phyloP scores from a whole-genome alignment of 2,113 vertebrate genomes.

The Grantiella picta region DNA sequence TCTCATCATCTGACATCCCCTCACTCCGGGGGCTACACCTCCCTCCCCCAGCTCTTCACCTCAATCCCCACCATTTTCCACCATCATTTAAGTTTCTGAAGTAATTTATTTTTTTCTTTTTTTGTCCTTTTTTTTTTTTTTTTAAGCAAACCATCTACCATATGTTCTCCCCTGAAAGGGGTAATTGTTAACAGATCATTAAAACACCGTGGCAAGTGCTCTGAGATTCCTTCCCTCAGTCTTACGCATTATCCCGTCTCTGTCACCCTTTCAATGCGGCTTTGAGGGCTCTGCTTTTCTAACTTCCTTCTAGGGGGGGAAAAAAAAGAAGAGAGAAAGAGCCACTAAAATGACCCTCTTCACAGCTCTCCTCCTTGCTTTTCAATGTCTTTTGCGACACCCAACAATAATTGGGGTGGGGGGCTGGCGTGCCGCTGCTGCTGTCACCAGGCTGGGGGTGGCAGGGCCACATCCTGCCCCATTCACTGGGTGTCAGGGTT shows the following conservation, averaged over 20 bases:
- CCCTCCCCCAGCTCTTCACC: constrained; percentile 57
- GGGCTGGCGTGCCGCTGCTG: background rate
- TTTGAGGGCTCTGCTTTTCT: constrained; percentile 75
- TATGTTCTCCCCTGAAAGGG: constrained; percentile 74
- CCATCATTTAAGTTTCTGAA: constrained; percentile 63
- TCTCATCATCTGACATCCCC: background rate
- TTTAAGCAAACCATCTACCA: constrained; percentile 73
- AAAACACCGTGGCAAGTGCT: constrained; percentile 67
- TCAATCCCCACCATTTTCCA: background rate
- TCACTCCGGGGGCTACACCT: background rate
- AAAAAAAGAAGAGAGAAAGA: constrained; percentile 29
- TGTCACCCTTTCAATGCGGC: constrained; percentile 68
- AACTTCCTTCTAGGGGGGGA: constrained; percentile 53
- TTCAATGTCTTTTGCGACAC: constrained; percentile 60
- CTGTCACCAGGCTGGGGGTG: background rate
- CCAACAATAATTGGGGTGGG: constrained; percentile 46
- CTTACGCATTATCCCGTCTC: constrained; percentile 60
- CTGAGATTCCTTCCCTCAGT: constrained; percentile 62
- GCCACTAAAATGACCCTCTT: constrained; percentile 70
- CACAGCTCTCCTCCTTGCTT: constrained; percentile 63
- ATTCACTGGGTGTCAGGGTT: accelerated
- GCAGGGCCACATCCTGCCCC: background rate
- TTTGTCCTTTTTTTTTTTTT: constrained; percentile 23
- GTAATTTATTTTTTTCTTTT: constrained; percentile 48
- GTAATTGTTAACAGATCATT: constrained; percentile 73